phyloP scores from a whole-genome alignment of 2,888 invertebrate species.

The Drosophila putrida region DNA sequence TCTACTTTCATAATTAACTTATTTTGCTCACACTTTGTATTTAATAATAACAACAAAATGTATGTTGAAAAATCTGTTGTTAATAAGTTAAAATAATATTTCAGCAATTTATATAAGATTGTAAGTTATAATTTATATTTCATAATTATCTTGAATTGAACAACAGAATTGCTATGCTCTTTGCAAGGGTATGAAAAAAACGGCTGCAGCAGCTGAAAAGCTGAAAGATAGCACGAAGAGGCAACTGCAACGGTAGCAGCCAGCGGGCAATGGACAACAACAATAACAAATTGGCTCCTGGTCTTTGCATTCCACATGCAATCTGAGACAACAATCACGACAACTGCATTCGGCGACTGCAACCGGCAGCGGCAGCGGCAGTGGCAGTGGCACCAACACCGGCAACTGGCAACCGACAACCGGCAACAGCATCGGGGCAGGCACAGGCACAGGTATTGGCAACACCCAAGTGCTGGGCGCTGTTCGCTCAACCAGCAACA shows the following conservation, averaged over 20 bases:
- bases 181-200: slow-evolving; percentile 36
- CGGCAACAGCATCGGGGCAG: slow-evolving; percentile 22
- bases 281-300: slow-evolving; percentile 84
- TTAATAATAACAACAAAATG: no score
- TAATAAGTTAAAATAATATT: no score
- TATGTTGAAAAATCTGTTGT: no score
- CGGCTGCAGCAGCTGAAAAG: slow-evolving; percentile 26
- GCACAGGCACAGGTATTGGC: slow-evolving; percentile 33
- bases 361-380: slow-evolving; percentile 31
- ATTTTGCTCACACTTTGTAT: no score
- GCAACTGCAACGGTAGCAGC: slow-evolving; percentile 73
- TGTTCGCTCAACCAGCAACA: slow-evolving; percentile 41
- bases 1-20: no score
- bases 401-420: slow-evolving; percentile 24
- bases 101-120: no score
- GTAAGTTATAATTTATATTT: no score
- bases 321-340: slow-evolving; percentile 81
- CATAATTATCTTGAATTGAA: no score
- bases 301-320: slow-evolving; percentile 83
- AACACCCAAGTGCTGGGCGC: slow-evolving; percentile 61
- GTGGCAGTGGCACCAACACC: slow-evolving; percentile 10
- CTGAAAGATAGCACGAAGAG: slow-evolving; percentile 40
- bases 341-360: slow-evolving; percentile 76
- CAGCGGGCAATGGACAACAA: slow-evolving; percentile 71
- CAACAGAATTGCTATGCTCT: neutral